Evolutionary conservation across 2,888 invertebrate species (phyloP).

Genomic region (Athalia cordata): DNA sequence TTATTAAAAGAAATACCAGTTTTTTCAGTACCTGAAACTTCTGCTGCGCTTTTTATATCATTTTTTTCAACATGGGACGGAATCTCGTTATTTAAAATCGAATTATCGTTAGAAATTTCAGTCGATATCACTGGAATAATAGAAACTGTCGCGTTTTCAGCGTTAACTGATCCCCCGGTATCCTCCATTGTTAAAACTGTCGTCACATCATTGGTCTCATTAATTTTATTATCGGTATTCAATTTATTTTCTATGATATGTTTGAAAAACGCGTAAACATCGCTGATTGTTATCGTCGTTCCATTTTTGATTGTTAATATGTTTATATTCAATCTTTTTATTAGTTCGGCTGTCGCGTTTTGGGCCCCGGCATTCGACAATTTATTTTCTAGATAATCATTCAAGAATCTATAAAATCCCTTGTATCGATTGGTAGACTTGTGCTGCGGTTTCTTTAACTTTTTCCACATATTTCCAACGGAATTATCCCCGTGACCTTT

Average conservation of each 20-base stretch:
- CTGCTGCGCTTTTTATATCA: constrained; percentile 68
- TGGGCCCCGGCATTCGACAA: constrained; percentile 62
- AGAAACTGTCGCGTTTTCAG: background rate
- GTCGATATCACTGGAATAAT: constrained; percentile 38
- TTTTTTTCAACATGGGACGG: constrained; percentile 57
- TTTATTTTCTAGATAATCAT: constrained; percentile 68
- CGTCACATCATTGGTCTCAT: constrained; percentile 47
- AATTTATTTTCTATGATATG: constrained; percentile 72
- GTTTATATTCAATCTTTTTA: constrained; percentile 67
- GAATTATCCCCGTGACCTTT: constrained; percentile 48
- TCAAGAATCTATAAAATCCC: constrained; percentile 71
- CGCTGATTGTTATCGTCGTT: constrained; percentile 68
- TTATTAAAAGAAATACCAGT: constrained; percentile 53
- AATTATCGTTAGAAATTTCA: constrained; percentile 32
- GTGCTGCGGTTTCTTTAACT: constrained; percentile 60
- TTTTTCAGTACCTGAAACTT: constrained; percentile 59
- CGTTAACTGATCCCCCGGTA: constrained; percentile 3
- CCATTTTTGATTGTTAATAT: constrained; percentile 67
- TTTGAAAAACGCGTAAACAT: constrained; percentile 72
- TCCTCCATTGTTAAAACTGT: constrained; percentile 39
- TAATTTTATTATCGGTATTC: constrained; percentile 56
- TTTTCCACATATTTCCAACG: constrained; percentile 50
- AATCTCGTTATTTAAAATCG: constrained; percentile 66
- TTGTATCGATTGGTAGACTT: constrained; percentile 66
- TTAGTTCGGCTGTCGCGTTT: constrained; percentile 67